A percentile compares a stretch with the other conserved stretches of the same genome.
Conservation (phyloP, 2,888 invertebrate species). For the Strigamia maritima region DNA sequence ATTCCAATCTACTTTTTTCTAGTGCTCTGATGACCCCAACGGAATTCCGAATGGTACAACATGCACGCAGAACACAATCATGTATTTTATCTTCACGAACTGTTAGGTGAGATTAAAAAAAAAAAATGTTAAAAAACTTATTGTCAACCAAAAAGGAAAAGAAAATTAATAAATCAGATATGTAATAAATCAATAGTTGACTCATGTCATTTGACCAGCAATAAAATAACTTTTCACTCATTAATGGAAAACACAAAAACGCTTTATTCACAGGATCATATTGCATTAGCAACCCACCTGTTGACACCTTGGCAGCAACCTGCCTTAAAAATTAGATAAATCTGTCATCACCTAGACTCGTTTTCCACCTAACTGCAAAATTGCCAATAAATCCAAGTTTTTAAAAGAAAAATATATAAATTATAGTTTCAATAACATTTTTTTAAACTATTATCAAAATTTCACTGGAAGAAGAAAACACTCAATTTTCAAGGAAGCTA, state of each 20-base stretch:
- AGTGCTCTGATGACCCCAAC: slow-evolving; percentile 6
- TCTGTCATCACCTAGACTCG: slow-evolving; percentile 13
- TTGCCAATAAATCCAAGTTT: not conserved
- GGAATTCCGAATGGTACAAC: slow-evolving; percentile 4
- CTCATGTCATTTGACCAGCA: not conserved
- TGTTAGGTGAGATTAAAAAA: slow-evolving; percentile 8
- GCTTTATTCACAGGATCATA: slow-evolving; percentile 11
- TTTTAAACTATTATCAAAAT: not conserved
- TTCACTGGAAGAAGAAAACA: not conserved
- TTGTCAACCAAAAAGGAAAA: not conserved
- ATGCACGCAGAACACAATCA: slow-evolving; percentile 1
- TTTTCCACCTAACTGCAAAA: slow-evolving; percentile 12
- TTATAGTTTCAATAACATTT: not conserved
- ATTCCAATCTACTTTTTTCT: not conserved
- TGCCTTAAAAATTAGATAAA: slow-evolving; percentile 1
- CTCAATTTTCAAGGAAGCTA: slow-evolving; percentile 3
- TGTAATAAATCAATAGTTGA: not conserved
- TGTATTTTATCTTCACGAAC: not conserved
- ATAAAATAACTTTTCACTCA: not conserved
- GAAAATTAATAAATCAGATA: not conserved
- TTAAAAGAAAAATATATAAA: not conserved
- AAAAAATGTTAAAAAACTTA: not conserved
- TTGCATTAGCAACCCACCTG: slow-evolving; percentile 4
- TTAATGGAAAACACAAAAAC: slow-evolving; percentile 12
- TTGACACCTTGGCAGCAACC: slow-evolving; percentile 12